phyloP scores from a whole-genome alignment of 2,113 vertebrate species.

The Notechis scutatus region DNA sequence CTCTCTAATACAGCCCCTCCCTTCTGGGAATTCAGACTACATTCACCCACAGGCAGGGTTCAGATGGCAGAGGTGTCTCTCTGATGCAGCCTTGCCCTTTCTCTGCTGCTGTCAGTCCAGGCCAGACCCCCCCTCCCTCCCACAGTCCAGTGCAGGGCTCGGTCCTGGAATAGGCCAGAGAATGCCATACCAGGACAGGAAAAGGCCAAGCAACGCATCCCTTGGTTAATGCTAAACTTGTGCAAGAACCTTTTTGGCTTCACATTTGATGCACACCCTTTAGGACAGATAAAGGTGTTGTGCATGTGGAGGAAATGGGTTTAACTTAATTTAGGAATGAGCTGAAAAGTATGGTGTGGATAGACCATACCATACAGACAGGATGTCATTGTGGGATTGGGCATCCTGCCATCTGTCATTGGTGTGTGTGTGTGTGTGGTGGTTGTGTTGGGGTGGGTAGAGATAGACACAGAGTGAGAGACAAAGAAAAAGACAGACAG shows the following conservation, averaged over 20 bases:
- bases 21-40: background rate
- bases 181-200: background rate
- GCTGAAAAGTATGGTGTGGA: background rate
- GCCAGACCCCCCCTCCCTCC: background rate
- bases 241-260: background rate
- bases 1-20: background rate
- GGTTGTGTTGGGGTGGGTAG: background rate
- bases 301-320: background rate
- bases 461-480: background rate
- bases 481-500: background rate
- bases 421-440: too few species aligned
- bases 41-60: background rate
- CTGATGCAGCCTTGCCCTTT: background rate
- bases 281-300: background rate
- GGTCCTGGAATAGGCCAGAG: background rate
- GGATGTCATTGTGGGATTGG: background rate
- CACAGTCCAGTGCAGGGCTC: background rate
- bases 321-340: background rate
- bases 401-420: background rate
- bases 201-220: background rate
- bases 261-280: background rate
- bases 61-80: background rate
- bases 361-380: too few species aligned
- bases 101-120: background rate
- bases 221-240: background rate